Evolutionary conservation across 2,888 invertebrate genomes (phyloP).

Genomic region (Zonitis immaculata): DNA sequence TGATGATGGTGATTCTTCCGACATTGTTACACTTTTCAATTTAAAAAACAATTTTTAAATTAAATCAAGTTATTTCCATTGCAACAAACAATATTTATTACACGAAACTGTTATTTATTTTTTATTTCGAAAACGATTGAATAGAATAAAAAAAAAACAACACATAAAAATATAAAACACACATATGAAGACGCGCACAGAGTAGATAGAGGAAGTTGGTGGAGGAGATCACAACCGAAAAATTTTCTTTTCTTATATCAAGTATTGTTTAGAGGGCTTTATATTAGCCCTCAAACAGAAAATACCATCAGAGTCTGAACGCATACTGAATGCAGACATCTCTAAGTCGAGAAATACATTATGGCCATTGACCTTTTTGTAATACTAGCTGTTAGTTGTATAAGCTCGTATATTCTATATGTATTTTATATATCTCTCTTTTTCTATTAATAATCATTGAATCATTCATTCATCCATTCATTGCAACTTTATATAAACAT

Average conservation of each 20-base stretch:
- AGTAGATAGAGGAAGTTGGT: conserved; percentile 31
- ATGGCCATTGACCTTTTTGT: conserved; percentile 41
- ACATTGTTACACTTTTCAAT: conserved; percentile 6
- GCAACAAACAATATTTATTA: conserved; percentile 13
- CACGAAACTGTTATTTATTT: no score
- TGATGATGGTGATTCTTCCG: conserved; percentile 16
- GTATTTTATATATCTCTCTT: conserved; percentile 18
- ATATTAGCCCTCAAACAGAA: conserved; percentile 8
- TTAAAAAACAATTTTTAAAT: conserved; percentile 3
- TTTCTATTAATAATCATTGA: conserved; percentile 26
- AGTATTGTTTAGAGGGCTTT: neutral
- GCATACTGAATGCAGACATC: conserved; percentile 37
- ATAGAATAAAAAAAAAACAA: neutral
- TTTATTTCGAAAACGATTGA: neutral
- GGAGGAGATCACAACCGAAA: conserved; percentile 32
- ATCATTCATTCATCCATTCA: conserved; percentile 32
- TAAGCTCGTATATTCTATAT: conserved; percentile 34
- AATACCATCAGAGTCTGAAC: conserved; percentile 22
- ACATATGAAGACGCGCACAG: conserved; percentile 12
- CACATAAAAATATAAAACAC: no score
- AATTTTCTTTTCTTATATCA: conserved; percentile 1
- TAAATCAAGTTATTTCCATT: conserved; percentile 29
- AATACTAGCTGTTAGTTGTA: conserved; percentile 34
- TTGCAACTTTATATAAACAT: conserved; percentile 20
- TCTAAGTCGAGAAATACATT: conserved; percentile 36